Percentiles rank a stretch among this genome's conserved stretches.
These are phyloP conservation scores for Eleginops maclovinus DNA, from an alignment of 2,113 vertebrate genomes.

Conservation along the genomic window DNA sequence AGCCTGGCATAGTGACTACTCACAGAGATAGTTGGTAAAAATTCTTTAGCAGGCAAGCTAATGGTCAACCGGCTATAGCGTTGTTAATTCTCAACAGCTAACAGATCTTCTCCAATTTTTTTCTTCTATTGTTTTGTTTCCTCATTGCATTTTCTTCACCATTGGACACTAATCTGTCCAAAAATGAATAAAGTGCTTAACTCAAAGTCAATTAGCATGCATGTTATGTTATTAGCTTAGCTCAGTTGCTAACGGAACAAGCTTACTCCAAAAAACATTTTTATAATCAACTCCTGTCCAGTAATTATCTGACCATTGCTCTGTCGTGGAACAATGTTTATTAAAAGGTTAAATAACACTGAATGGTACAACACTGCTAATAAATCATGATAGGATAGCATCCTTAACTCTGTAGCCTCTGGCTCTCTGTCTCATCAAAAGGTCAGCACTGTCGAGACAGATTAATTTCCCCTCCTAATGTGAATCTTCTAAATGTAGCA, in stretches of 20 bases:
- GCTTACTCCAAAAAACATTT: neutral
- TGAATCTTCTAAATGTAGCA: neutral
- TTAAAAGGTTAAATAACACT: no score
- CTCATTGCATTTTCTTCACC: neutral
- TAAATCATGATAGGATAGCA: no score
- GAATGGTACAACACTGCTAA: no score
- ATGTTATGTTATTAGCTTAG: neutral
- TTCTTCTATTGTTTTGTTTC: neutral
- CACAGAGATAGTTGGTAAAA: neutral
- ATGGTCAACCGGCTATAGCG: neutral
- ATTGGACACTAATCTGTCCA: neutral
- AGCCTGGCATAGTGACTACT: neutral
- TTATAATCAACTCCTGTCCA: no score
- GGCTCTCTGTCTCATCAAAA: neutral
- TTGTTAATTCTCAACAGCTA: neutral
- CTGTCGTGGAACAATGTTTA: no score
- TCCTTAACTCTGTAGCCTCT: neutral
- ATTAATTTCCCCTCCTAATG: neutral
- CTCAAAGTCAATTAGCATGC: neutral
- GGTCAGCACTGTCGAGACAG: neutral
- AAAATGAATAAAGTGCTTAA: neutral
- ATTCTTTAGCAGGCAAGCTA: neutral
- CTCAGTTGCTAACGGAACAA: neutral
- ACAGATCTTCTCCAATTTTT: neutral
- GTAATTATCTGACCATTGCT: no score